Percentiles rank a stretch among this genome's conserved stretches.
These are phyloP conservation scores for Trachelipus rathkii DNA, from an alignment of 1,140 invertebrate genomes.

Conservation along the genomic window DNA sequence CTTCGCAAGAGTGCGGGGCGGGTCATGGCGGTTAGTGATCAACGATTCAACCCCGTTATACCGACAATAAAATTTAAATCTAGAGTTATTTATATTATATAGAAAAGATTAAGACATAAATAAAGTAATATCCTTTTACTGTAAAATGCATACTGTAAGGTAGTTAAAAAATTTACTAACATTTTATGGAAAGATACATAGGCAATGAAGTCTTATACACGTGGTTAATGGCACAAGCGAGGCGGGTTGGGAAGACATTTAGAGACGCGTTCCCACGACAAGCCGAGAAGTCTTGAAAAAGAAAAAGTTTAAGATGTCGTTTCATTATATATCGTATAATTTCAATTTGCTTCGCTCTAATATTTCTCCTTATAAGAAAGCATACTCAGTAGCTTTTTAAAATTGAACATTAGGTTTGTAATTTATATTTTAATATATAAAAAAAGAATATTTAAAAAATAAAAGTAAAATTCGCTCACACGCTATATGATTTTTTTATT, in stretches of 20 bases:
- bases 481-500: background rate
- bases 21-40: background rate
- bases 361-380: background rate
- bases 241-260: background rate
- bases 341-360: background rate
- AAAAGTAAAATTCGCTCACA: slow-evolving; percentile 4
- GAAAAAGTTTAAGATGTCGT: background rate
- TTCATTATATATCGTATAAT: background rate
- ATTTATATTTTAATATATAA: no score
- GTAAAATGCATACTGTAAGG: no score
- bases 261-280: slow-evolving; percentile 1
- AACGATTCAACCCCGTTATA: background rate
- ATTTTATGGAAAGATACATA: no score
- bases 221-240: background rate
- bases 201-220: background rate
- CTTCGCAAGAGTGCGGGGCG: background rate
- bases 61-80: background rate
- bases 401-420: background rate
- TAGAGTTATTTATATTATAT: no score
- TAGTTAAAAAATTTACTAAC: no score
- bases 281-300: background rate
- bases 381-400: background rate
- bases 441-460: background rate
- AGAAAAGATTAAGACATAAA: no score
- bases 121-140: no score